Base-by-base conservation (phyloP, 2,888 invertebrate genomes). In the Prenolepis imparis region DNA sequence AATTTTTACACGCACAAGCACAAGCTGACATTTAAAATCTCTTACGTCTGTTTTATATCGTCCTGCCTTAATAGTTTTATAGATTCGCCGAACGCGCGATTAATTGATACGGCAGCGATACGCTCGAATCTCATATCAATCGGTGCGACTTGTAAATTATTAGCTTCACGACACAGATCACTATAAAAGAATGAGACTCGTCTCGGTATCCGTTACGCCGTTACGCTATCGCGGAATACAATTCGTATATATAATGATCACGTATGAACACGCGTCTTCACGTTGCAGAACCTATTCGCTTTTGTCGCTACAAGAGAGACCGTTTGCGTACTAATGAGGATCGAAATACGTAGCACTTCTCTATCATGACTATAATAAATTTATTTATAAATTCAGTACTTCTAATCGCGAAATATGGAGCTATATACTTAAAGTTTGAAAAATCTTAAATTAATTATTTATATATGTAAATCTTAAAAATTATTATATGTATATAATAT, bases 81-180 rank as follows among this genome's bases (percentile, higher is more conserved):
- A 82, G 78, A 59, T 82, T 67, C 67, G 75, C 74, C 57, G 55
- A 75, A 70, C 74, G 84, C 57, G 74, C 83, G 72, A 80, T 86
- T 87, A 84, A 86, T 80, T 68, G 80, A 86, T 48, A 89, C 72
- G 77, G 81, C 48, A 80, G 72, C 70, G 57, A 74, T 74, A 82
- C 59, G 61, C 24, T 52, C 70, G 64, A 24, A 57, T 61, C 74
- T 88, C 52, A 36, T 57, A 63, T 84, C 77, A 72, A 68, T 41
- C 44, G 32, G 36, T 68, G 61, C 41, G 28, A 67, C 82, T 86
- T 9, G n/a, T 75, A 84, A 89, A 59, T 89, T 88, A 89, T 89
- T 89, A 89, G 82, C 83, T 87, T 83, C 87, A 89, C 89, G 88
- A 87, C 83, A 83, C 82, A 84, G 64, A 82, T 66, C 80, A 67